Base-by-base conservation (phyloP, 2,113 vertebrate genomes). In the Mus spicilegus region DNA sequence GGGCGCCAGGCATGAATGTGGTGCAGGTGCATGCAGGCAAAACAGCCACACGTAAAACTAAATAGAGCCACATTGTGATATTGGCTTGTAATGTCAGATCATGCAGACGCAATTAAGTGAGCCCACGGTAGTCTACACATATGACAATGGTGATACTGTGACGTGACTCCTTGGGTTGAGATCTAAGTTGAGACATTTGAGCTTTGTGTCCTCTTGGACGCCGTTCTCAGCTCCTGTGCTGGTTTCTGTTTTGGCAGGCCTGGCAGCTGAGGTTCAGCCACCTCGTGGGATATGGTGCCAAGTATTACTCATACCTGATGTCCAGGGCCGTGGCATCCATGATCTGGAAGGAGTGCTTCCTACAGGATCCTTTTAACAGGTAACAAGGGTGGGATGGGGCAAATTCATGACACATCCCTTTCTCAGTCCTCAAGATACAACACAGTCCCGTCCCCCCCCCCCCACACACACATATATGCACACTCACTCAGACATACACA, bases 281-380 rank as follows among this genome's bases (percentile, higher is more conserved):
- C 97, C 99, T 99, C 0, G 99, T 99, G 91, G 99, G 99, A 86
- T 99, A 99, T 0, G 99, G 99, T n/a, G 99, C 99, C 95, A 99
- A 99, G 90, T 99, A 99, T 69, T 99, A 99, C 97, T 99, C 99
- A 49, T 99, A 99, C 98, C 99, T 99, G 96, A 99, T 99, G 99
- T 99, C 99, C 95, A 97, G 99, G n/a, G 99, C 99, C 0, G 99
- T 99, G 76, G 99, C 99, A 1, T 99, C 99, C 30, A 99, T 99
- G 99, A 99, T 99, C 92, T 99, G 99, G 99, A 99, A 99, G 78
- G 99, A 99, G 85, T 99, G 99, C 96, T 99, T 99, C 97, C 94
- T 99, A 88, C 99, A 99, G 97, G 99, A 99, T 93, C 99, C 99
- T 0, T 99, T 99, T 87, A 99, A 99, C 98, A 99, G 99, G 99